Base-by-base conservation (phyloP, 2,888 invertebrate species). In the Caenorhabditis sinica region DNA sequence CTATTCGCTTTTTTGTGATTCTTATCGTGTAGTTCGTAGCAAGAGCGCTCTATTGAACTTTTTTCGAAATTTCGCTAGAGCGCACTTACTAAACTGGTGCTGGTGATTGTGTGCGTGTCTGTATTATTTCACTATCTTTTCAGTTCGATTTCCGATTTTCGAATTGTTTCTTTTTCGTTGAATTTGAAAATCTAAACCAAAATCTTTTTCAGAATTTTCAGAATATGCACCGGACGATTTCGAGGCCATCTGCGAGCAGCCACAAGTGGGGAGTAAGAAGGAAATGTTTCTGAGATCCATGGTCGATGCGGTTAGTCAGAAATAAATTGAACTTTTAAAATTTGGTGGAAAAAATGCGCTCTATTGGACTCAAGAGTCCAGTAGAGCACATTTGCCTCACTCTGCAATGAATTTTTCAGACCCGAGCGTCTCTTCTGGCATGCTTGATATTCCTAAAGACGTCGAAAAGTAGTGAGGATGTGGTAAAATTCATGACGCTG, bases 211-310 rank as follows among this genome's bases (percentile, higher is more conserved):
- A 9, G 20, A 49, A 17, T 8, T 74, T 76, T 20, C 68, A 68
- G 75, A 76, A 8, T 68, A 17, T n/a, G 25, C 40, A 17, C 51
- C 74, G 23, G 74, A 74, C 17, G 40, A 61, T 17, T 74, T 63
- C 23, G 68, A 66, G 5, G 56, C 58, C 2, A n/a, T 60, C 6
- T 43, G 45, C 13, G 43, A 60, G 6, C 58, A 68, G 45, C 68
- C 68, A 4, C 15, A 65, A 17, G 17, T 17, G 20, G 51, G 66
- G 15, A 76, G 25, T 25, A 43, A 60, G 49, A 69, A 69, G 53
- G 77, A 69, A 30, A 56, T 30, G n/a, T 77, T 45, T 30, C 28
- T 77, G 40, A 33, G 77, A 25, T 49, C 30, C 6, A 77, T 69
- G 69, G 61, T 69, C 5, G 66, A 60, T 28, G 20, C 66, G 69